Base-by-base conservation (phyloP, 2,888 invertebrate genomes). In the Antheraea assamensis region DNA sequence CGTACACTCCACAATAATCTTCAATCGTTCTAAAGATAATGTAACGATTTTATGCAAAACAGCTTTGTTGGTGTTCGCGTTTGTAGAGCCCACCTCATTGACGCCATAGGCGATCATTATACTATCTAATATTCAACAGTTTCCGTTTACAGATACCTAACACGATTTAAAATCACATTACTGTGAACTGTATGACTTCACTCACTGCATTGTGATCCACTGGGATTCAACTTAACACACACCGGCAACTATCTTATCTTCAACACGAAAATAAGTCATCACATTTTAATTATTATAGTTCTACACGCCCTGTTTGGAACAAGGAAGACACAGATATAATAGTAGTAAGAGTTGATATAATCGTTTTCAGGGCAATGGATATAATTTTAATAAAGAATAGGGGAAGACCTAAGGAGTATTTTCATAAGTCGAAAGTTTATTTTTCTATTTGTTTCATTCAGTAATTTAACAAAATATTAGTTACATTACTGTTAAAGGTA, bases 31-130 rank as follows among this genome's bases (percentile, higher is more conserved):
- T 42, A 42, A 42, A 42, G 42, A 42, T 42, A 52, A 21, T 17
- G 52, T 52, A 52, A 52, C 42, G 61, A 61, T 61, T 61, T 61
- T 61, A 61, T 27, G 27, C 17, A 17, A 31, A 66, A 19, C 17
- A 27, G 8, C 19, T 31, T 30, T 7, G 31, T 19, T 19, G 31
- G 66, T 17, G 31, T 31, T 30, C 30, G 19, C 31, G 68, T 21
- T 10, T 35, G n/a, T 68, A 21, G 21, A 35, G 13, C 10, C 31
- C 21, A 35, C 68, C 35, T 35, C 10, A 68, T 7, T 15, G 68
- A 68, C n/a, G 35, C 68, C 68, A 35, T 13, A 8, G 68, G 35
- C 35, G 68, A 68, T 68, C 68, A 35, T n/a, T 35, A 68, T n/a
- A 35, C 19, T 68, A 68, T 68, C 21, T 19, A 68, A 35, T 35